Evolutionary conservation across 1,140 invertebrate genomes (phyloP), one percentile per base, ranked within the genome.

Genomic region (Lethrus apterus): DNA sequence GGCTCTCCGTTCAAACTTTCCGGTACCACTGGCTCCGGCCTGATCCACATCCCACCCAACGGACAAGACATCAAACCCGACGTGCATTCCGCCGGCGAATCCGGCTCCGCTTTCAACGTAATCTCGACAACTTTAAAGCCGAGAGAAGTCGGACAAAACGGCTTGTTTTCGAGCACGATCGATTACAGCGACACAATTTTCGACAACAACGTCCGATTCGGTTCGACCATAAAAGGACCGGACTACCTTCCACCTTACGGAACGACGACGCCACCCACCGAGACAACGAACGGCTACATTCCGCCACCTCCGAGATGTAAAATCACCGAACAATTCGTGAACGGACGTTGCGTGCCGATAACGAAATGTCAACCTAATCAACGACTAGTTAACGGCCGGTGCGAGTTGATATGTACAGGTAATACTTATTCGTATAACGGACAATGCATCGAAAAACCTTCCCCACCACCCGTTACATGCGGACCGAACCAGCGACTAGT

Each of bases 121-220:
- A 47, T 47, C 13, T 54, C 46, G 5, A 55, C 50, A n/a, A 52
- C 48, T 1, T 26, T 45, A 10, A 55, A 55, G 46, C 48, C 53
- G 1, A 9, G 53, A 11, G 53, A 55, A 10, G 48, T 46, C 11
- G 44, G 44, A 1, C 29, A 47, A 35, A n/a, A 43, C 55, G 13
- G 19, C 13, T 26, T 29, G 4, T 60, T 60, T 41, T 49, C 47
- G 3, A 56, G 52, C 34, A 65, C 63, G 7, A 51, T 62, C n/a
- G 63, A 64, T 47, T 64, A 65, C 33, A 63, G 59, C 24, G 50
- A 64, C 42, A 51, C 52, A 7, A 42, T 58, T 17, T 57, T 66
- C 34, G 58, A 44, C 2, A 48, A 51, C 15, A 55, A 63, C 31
- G 59, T 63, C 3, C 47, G 62, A 23, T 59, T 58, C 33, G 46